Percentiles rank a stretch among this genome's conserved stretches.
Conservation (phyloP, 1,140 invertebrate genomes). For the Odontomachus brunneus region DNA sequence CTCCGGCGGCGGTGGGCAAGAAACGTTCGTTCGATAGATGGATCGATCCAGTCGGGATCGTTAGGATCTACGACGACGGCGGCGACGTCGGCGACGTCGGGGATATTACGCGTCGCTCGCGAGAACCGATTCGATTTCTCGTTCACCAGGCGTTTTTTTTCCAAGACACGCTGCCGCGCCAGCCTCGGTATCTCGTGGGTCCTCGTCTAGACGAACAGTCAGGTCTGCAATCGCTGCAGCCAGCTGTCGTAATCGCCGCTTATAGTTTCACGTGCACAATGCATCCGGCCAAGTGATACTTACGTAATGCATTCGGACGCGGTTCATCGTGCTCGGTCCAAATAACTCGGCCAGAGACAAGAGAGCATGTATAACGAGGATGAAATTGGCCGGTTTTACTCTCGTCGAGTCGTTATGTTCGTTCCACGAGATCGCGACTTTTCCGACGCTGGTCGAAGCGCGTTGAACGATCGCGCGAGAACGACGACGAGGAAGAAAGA, state of each 20-base stretch:
- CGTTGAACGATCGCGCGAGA: background rate
- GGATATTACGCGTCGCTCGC: conserved; percentile 53
- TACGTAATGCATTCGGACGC: conserved; percentile 46
- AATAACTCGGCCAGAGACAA: background rate
- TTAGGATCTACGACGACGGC: background rate
- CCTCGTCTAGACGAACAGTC: conserved; percentile 16
- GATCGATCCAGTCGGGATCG: conserved; percentile 4
- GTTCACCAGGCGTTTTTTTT: conserved; percentile 57
- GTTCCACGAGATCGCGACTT: background rate
- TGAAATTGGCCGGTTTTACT: background rate
- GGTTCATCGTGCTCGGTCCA: background rate
- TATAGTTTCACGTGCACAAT: conserved; percentile 57
- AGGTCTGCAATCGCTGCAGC: conserved; percentile 34
- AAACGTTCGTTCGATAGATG: conserved; percentile 32
- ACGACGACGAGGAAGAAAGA: no score
- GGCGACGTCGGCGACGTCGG: conserved; percentile 23
- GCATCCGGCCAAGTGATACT: conserved; percentile 45
- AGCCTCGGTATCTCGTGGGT: conserved; percentile 5
- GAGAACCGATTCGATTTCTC: conserved; percentile 51
- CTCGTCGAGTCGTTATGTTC: background rate
- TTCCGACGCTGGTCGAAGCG: background rate
- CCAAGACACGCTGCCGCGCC: background rate
- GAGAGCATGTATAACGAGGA: no score
- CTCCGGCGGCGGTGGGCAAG: background rate
- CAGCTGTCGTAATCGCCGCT: conserved; percentile 45